Conservation (phyloP, 2,797 vertebrate genomes). For the Meda fulgida region DNA sequence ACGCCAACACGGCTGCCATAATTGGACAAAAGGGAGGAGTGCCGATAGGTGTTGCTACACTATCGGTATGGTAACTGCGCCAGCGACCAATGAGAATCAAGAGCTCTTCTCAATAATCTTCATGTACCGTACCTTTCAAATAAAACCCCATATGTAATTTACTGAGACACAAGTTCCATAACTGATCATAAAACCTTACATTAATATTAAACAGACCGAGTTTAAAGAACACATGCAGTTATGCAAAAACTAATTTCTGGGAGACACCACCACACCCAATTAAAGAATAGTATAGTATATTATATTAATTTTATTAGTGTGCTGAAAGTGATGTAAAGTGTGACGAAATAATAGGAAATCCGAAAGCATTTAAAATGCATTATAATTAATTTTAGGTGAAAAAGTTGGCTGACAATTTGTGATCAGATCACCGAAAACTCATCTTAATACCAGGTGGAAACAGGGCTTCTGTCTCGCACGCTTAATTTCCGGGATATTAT, state of each 20-base stretch:
- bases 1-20: slow-evolving; percentile 63
- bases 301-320: background rate
- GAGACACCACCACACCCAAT: background rate
- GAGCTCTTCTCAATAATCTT: slow-evolving; percentile 94
- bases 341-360: background rate
- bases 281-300: background rate
- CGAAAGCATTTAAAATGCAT: background rate
- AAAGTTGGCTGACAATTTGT: background rate
- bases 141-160: slow-evolving; percentile 21
- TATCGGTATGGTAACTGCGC: slow-evolving; percentile 75
- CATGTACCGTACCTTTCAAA: slow-evolving; percentile 88
- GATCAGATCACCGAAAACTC: background rate
- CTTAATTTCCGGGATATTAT: background rate
- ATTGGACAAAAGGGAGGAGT: slow-evolving; percentile 71
- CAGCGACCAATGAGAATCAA: slow-evolving; percentile 71
- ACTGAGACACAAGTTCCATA: background rate
- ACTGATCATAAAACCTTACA: background rate
- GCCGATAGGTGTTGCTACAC: slow-evolving; percentile 70
- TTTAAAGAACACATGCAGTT: background rate
- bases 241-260: background rate
- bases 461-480: background rate
- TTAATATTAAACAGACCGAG: background rate
- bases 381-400: background rate
- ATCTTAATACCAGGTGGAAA: background rate
- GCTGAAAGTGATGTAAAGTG: background rate